Conservation (phyloP, 30 jellyfish, hydroid and myxozoan species). For the Hydractinia echinata region DNA sequence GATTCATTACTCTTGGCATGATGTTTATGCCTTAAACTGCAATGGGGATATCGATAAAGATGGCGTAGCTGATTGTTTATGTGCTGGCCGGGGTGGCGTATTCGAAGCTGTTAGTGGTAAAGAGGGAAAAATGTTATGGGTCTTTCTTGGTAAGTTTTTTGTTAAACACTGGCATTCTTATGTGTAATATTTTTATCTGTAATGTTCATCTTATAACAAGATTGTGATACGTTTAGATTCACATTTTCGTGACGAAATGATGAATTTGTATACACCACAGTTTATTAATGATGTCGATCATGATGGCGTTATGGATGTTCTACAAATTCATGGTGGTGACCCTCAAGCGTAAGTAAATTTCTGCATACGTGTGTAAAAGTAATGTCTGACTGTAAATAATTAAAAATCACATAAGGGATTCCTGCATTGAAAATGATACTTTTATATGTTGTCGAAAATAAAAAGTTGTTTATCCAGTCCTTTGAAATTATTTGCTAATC, state of each 20-base stretch:
- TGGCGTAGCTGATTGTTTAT: slow-evolving; percentile 78
- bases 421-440: no score
- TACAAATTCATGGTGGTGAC: slow-evolving; percentile 88
- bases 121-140: slow-evolving; percentile 67
- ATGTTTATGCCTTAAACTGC: slow-evolving; percentile 69
- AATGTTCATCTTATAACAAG: no score
- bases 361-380: no score
- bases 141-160: slow-evolving; percentile 38
- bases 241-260: slow-evolving; percentile 15
- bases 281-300: slow-evolving; percentile 60
- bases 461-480: no score
- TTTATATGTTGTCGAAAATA: not conserved
- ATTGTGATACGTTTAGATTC: slow-evolving; percentile 11
- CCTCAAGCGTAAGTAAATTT: slow-evolving; percentile 60
- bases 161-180: not conserved
- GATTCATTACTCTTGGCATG: slow-evolving; percentile 54
- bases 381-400: no score
- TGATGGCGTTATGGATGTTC: slow-evolving; percentile 75
- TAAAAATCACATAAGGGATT: not conserved
- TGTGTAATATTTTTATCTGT: not conserved
- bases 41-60: slow-evolving; percentile 71
- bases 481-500: no score
- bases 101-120: slow-evolving; percentile 79
- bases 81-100: slow-evolving; percentile 78
- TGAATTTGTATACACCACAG: slow-evolving; percentile 81